Conservation (phyloP, 2,888 invertebrate genomes). For the Himalopsyche japonica region DNA sequence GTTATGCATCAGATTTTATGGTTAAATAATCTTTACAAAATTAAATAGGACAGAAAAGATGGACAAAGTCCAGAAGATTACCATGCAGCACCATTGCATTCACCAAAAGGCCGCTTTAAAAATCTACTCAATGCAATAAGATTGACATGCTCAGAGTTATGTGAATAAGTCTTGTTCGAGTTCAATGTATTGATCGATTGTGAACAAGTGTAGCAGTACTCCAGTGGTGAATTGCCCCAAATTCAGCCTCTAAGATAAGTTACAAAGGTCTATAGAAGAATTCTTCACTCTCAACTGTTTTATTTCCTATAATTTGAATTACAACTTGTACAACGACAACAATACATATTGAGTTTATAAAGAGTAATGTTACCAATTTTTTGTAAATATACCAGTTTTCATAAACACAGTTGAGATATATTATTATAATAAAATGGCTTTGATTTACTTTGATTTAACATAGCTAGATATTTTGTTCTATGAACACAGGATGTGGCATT, state of each 20-base stretch:
- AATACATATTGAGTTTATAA: neutral
- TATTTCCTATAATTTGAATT: neutral
- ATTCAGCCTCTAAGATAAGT: neutral
- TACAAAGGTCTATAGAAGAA: neutral
- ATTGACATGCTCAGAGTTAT: conserved; percentile 12
- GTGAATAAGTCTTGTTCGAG: neutral
- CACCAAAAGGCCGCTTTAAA: conserved; percentile 31
- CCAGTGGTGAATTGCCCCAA: neutral
- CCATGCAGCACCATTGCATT: conserved; percentile 34
- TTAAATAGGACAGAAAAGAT: neutral
- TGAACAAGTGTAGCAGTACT: neutral
- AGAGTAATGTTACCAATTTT: neutral
- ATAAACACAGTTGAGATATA: neutral
- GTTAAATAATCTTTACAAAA: neutral
- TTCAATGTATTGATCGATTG: neutral
- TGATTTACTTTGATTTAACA: conserved; percentile 28
- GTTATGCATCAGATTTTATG: neutral
- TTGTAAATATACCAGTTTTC: neutral
- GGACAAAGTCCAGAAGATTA: conserved; percentile 5
- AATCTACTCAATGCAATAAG: conserved; percentile 38
- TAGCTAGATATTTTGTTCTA: conserved; percentile 40
- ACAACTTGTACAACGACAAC: conserved; percentile 25
- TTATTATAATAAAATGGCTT: conserved; percentile 15
- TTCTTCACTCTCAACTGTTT: neutral
- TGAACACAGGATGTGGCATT: conserved; percentile 41